Conservation (phyloP, 2,797 vertebrate genomes). For the Jordanella pulchra region DNA sequence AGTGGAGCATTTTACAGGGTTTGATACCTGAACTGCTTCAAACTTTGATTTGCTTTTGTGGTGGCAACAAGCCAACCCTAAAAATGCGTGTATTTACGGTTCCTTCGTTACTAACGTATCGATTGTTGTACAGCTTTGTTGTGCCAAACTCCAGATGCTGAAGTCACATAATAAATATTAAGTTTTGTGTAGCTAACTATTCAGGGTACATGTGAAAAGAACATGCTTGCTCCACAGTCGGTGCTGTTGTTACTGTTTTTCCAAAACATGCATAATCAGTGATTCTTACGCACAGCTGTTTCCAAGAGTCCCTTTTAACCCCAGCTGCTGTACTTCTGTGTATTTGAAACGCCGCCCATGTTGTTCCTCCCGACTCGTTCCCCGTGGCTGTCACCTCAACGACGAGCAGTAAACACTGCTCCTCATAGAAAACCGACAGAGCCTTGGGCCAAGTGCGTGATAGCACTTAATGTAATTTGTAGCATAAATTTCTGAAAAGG, state of each 20-base stretch:
- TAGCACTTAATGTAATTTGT: constrained; percentile 63
- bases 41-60: not conserved
- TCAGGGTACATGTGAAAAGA: constrained; percentile 66
- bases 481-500: constrained; percentile 69
- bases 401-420: constrained; percentile 66
- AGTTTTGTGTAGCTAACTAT: constrained; percentile 35
- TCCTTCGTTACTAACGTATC: not conserved
- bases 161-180: constrained; percentile 27
- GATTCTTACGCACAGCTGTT: constrained; percentile 74
- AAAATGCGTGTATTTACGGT: not conserved
- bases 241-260: constrained; percentile 66
- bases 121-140: not conserved
- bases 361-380: constrained; percentile 66
- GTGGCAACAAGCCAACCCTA: not conserved
- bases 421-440: constrained; percentile 51
- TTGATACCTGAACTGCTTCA: not conserved
- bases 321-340: constrained; percentile 74
- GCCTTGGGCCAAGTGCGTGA: constrained; percentile 59
- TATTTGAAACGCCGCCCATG: constrained; percentile 66
- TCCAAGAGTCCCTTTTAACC: constrained; percentile 80
- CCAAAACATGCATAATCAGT: constrained; percentile 78
- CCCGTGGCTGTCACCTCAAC: constrained; percentile 80
- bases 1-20: too few relatives aligned
- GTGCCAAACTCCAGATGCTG: constrained; percentile 10
- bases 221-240: constrained; percentile 64